Conservation (phyloP, 1,140 invertebrate genomes). For the Drosophila equinoxialis region DNA sequence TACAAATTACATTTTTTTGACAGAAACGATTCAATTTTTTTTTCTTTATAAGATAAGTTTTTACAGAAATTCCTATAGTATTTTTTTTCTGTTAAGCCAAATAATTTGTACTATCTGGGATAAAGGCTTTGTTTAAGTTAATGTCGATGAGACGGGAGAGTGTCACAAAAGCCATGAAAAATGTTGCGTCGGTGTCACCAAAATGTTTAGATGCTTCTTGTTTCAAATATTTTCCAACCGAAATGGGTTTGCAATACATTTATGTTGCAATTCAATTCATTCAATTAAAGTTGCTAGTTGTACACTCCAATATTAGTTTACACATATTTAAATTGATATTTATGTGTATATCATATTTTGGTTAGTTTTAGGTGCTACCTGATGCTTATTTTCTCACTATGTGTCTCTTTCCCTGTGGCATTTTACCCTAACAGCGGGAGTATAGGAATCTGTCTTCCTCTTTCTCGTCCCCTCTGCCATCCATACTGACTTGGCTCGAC, state of each 20-base stretch:
- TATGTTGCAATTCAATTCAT: background rate
- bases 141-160: too few relatives aligned
- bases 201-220: too few relatives aligned
- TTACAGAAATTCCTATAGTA: too few relatives aligned
- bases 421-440: conserved; percentile 4
- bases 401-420: background rate
- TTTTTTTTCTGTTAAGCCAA: too few relatives aligned
- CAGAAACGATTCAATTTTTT: too few relatives aligned
- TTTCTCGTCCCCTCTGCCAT: conserved; percentile 2
- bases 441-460: conserved; percentile 1
- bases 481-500: conserved; percentile 40
- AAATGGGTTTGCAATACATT: background rate
- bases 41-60: too few relatives aligned
- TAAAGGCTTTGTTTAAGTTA: too few relatives aligned
- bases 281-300: background rate
- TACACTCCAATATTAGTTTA: background rate
- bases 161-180: too few relatives aligned
- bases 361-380: conserved; percentile 4
- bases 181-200: too few relatives aligned
- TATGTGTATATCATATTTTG: background rate
- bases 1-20: too few relatives aligned
- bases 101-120: too few relatives aligned
- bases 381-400: conserved; percentile 10
- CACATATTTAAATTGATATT: background rate
- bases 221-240: too few relatives aligned